Evolutionary conservation across 2,113 vertebrate species (phyloP).

Genomic region (Apodemus sylvaticus): DNA sequence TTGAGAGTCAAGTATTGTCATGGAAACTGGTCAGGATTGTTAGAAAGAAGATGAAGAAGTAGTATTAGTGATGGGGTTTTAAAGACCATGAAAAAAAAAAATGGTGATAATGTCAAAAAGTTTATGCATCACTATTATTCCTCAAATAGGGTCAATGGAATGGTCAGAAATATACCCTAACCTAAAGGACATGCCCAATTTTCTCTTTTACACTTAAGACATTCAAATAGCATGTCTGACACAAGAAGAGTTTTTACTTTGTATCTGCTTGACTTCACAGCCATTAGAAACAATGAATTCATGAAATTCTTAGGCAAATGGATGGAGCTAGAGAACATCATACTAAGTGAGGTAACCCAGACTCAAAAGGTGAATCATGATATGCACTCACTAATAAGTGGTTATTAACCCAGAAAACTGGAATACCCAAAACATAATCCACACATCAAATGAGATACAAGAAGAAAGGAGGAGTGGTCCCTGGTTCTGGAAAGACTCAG

Average conservation of each 20-base stretch:
- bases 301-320: too few species aligned
- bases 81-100: conserved; percentile 96
- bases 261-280: background rate
- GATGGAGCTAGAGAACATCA: too few species aligned
- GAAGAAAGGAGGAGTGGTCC: too few species aligned
- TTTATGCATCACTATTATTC: conserved; percentile 93
- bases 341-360: too few species aligned
- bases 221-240: conserved; percentile 74
- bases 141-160: conserved; percentile 93
- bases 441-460: too few species aligned
- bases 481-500: too few species aligned
- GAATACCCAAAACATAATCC: too few species aligned
- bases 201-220: conserved; percentile 84
- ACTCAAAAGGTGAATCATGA: too few species aligned
- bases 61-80: conserved; percentile 94
- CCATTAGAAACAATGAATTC: too few species aligned
- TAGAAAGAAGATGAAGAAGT: conserved; percentile 97
- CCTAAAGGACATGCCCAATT: conserved; percentile 85
- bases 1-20: conserved; percentile 95
- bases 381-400: too few species aligned
- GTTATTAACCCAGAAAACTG: too few species aligned
- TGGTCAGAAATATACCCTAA: conserved; percentile 90
- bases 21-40: conserved; percentile 97
- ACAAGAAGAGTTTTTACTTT: conserved; percentile 39
- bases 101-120: conserved; percentile 97